These are phyloP conservation scores for Orcinus orca DNA, from an alignment of 2,113 vertebrate species.

Conservation along the genomic window DNA sequence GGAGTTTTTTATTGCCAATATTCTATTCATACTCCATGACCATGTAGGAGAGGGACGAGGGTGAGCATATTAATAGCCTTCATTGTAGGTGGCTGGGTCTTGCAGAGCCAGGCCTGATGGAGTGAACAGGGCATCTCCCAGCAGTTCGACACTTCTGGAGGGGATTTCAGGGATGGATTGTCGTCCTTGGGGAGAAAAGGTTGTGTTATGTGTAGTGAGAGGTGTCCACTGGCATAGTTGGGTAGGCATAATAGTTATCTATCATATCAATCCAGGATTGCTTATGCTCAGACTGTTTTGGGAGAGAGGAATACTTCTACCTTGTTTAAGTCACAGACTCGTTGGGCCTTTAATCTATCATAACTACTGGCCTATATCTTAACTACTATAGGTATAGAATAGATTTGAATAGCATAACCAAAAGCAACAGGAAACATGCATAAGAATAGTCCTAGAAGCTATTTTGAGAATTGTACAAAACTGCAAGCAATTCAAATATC, in stretches of 20 bases:
- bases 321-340: background rate
- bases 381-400: background rate
- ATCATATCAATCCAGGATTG: background rate
- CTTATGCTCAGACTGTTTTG: background rate
- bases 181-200: background rate
- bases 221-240: background rate
- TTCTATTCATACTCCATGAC: background rate
- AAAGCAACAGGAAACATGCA: background rate
- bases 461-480: background rate
- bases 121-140: background rate
- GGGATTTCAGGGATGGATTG: background rate
- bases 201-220: background rate
- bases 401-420: background rate
- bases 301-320: background rate
- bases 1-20: background rate
- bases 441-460: background rate
- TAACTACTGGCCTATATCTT: background rate
- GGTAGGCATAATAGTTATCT: background rate
- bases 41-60: background rate
- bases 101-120: background rate
- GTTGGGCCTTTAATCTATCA: background rate
- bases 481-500: background rate
- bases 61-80: background rate
- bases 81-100: background rate
- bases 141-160: background rate